Percentiles rank a stretch among this genome's conserved stretches.
Evolutionary conservation across 2,797 vertebrate species (phyloP).

Genomic region (Lemur catta): DNA sequence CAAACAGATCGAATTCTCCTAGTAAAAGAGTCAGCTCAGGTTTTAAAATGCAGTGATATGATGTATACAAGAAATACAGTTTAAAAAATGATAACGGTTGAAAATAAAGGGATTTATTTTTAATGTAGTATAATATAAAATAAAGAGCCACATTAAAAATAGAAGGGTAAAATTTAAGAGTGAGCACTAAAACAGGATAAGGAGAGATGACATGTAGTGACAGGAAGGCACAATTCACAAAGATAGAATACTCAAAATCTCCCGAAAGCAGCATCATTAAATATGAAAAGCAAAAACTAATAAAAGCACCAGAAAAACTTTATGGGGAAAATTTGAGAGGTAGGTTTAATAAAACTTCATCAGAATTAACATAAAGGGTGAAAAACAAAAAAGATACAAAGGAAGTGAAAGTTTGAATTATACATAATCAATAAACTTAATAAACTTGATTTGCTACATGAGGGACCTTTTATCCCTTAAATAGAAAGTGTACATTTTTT

Average conservation of each 20-base stretch:
- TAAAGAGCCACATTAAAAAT: neutral
- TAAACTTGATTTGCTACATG: neutral
- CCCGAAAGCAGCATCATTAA: neutral
- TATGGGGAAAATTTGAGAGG: neutral
- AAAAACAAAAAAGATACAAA: neutral
- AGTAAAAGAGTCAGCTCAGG: neutral
- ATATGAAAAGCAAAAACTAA: neutral
- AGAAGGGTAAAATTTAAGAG: neutral
- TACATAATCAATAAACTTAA: neutral
- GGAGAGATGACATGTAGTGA: neutral
- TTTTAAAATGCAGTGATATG: neutral
- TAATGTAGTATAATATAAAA: neutral
- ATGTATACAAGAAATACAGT: neutral
- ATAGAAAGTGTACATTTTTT: neutral
- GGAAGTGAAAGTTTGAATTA: neutral
- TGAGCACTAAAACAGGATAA: too few relatives aligned
- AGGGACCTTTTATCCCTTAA: neutral
- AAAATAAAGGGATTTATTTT: neutral
- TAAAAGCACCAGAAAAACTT: neutral
- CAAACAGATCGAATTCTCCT: neutral
- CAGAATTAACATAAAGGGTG: neutral
- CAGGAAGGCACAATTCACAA: neutral
- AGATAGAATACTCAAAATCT: neutral
- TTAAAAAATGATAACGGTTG: neutral
- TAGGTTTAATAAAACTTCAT: neutral